Base-by-base conservation (phyloP, 2,888 invertebrate genomes). In the Drosophila monieri region DNA sequence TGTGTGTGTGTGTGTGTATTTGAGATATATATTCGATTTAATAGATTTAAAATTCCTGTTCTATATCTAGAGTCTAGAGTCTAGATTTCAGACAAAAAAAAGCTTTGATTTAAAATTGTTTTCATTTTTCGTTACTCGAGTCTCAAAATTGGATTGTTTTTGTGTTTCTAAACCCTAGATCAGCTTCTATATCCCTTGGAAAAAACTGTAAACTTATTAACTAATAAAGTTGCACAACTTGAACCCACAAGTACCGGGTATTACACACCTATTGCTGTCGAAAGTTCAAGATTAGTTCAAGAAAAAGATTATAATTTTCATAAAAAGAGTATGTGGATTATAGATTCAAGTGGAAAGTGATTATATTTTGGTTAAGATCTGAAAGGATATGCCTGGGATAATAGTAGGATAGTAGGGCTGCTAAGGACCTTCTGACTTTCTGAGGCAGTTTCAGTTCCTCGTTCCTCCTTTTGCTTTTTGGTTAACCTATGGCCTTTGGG, bases 91-190 rank as follows among this genome's bases (percentile, higher is more conserved):
- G n/a, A n/a, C n/a, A n/a, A 18, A 18, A 35, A 35, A 54, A 61
- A 32, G 44, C 67, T 51, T 54, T 14, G 25, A 32, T 66, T 67
- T 67, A 69, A 69, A 67, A 60, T 21, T 27, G 27, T 35, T 64
- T 43, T 14, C 2, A 18, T 18, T 39, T 43, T 18, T 12, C 1
- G 18, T 18, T 23, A 43, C 44, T 43, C 18, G 61, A 70, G 69
- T 69, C 69, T 69, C 66, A 69, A 52, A 67, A 55, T 70, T 61
- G 66, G 51, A 60, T 70, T 72, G 48, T 61, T 37, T 61, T 51
- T 44, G 25, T 27, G 30, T 39, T 18, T 35, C 10, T 9, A 41
- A 41, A 27, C 49, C 61, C 44, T 30, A 51, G 44, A 9, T 37
- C 62, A 60, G 62, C 18, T 8, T 41, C 15, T 41, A 9, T 39